A percentile compares a stretch with the other conserved stretches of the same genome.
Conservation (phyloP, 2,797 vertebrate genomes). For the Neomorphus geoffroyi region DNA sequence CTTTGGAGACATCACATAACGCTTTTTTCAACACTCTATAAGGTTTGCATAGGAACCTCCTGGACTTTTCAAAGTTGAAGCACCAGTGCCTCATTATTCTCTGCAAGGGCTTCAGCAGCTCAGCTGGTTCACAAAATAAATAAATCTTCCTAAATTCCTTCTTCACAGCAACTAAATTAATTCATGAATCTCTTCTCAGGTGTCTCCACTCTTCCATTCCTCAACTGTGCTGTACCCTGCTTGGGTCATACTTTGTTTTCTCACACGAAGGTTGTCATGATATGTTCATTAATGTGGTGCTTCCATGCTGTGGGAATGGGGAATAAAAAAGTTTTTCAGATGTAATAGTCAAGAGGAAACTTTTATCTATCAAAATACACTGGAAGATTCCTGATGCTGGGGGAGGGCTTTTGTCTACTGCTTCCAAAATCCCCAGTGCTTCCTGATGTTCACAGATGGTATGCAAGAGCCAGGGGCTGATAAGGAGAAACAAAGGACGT, state of each 20-base stretch:
- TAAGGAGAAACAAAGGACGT: not conserved
- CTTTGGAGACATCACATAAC: not conserved
- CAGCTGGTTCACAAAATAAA: not conserved
- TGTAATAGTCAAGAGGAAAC: not conserved
- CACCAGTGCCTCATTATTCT: not conserved
- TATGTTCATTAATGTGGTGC: accelerated
- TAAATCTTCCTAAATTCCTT: not conserved
- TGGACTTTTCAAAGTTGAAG: not conserved
- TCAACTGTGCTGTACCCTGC: not conserved
- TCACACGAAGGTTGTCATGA: not conserved
- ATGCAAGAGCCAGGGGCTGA: not conserved
- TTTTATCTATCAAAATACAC: not conserved
- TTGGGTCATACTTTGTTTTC: not conserved
- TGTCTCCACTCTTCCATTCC: not conserved
- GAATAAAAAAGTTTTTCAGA: conserved; percentile 15
- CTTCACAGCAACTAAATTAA: not conserved
- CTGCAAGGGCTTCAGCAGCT: not conserved
- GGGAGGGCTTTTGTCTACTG: not conserved
- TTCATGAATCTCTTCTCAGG: not conserved
- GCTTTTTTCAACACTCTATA: not conserved
- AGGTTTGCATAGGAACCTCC: not conserved
- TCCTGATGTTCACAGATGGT: not conserved
- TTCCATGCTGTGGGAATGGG: accelerated
- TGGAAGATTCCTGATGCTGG: not conserved
- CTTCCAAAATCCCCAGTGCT: not conserved